Conservation (phyloP, 2,113 vertebrate species). For the Entomyzon cyanotis region DNA sequence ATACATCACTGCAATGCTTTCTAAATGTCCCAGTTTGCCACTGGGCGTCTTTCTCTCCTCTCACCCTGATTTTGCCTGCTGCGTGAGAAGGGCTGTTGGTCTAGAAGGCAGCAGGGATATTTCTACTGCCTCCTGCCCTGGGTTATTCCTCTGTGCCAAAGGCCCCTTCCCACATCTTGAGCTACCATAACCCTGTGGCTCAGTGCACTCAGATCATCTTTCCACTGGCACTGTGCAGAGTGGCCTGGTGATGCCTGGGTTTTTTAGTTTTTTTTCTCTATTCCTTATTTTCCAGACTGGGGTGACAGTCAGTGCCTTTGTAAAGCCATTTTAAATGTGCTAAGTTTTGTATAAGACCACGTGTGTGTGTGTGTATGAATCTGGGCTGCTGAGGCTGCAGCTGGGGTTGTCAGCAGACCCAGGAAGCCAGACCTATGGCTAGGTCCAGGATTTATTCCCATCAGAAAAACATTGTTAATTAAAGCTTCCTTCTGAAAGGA, state of each 20-base stretch:
- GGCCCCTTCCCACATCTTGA: neutral
- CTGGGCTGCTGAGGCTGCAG: neutral
- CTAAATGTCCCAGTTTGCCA: conserved; percentile 47
- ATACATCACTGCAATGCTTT: neutral
- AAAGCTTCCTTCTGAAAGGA: conserved; percentile 55
- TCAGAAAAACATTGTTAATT: conserved; percentile 36
- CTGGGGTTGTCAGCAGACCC: neutral
- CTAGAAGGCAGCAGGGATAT: neutral
- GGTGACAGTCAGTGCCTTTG: neutral
- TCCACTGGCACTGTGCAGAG: fast-evolving
- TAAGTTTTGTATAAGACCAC: neutral
- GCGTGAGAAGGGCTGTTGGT: neutral
- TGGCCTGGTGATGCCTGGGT: neutral
- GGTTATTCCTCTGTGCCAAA: neutral
- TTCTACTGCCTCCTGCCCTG: neutral
- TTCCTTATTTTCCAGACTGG: neutral
- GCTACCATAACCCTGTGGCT: neutral
- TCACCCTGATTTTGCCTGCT: neutral
- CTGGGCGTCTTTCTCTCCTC: neutral
- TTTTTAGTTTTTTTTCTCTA: neutral
- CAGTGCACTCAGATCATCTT: neutral
- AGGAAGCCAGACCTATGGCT: neutral
- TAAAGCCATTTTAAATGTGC: neutral
- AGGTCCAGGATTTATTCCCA: neutral
- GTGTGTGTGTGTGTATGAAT: fast-evolving